phyloP scores from a whole-genome alignment of 2,113 vertebrate species.

The Nerophis lumbriciformis region DNA sequence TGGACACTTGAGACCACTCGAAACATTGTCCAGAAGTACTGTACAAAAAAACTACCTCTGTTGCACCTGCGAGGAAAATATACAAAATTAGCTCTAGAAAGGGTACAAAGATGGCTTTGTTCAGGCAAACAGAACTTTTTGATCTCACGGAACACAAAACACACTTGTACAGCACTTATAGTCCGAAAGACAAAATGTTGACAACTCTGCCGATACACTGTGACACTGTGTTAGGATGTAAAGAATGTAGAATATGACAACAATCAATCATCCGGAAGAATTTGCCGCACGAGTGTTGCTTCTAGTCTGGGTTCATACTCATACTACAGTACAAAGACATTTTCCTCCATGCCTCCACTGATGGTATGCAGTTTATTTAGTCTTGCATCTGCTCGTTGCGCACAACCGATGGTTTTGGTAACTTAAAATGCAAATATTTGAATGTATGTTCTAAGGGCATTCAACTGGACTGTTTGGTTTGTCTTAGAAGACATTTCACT shows the following conservation, averaged over 20 bases:
- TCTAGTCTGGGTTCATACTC: neutral
- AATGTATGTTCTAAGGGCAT: too few relatives aligned
- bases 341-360: too few relatives aligned
- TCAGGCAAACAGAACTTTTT: slow-evolving; percentile 38
- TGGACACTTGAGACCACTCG: slow-evolving; percentile 23
- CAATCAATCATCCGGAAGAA: neutral
- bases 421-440: too few relatives aligned
- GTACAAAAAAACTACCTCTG: slow-evolving; percentile 34
- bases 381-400: too few relatives aligned
- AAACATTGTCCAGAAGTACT: slow-evolving; percentile 45
- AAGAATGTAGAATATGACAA: slow-evolving; percentile 13
- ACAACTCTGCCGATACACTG: slow-evolving; percentile 1
- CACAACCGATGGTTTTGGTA: too few relatives aligned
- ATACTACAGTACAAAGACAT: neutral
- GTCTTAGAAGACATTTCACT: too few relatives aligned
- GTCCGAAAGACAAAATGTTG: slow-evolving; percentile 2
- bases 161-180: slow-evolving; percentile 34
- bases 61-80: slow-evolving; percentile 48
- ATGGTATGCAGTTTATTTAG: too few relatives aligned
- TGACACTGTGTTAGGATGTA: neutral
- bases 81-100: slow-evolving; percentile 64
- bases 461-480: too few relatives aligned
- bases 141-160: slow-evolving; percentile 11
- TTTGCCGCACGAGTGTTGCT: neutral
- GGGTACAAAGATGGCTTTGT: slow-evolving; percentile 52